Evolutionary conservation across 2,113 vertebrate genomes (phyloP).

Genomic region (Atherinomorus stipes): DNA sequence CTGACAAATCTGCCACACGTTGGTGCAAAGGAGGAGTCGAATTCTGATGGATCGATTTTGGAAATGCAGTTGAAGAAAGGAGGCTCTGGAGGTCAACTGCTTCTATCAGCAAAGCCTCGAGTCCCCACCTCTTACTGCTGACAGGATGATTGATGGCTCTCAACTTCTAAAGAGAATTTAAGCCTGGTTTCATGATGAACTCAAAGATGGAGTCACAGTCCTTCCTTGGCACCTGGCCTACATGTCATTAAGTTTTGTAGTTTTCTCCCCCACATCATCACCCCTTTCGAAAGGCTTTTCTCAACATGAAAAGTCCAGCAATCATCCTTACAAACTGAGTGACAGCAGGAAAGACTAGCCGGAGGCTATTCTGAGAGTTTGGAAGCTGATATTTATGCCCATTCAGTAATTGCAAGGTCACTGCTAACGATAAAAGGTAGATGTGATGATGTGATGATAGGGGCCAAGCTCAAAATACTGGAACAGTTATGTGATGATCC

Average conservation of each 20-base stretch:
- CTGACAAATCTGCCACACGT: slow-evolving; percentile 21
- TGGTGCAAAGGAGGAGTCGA: neutral
- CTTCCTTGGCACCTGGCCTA: neutral
- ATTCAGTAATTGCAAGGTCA: neutral
- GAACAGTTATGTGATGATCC: neutral
- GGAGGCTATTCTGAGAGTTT: slow-evolving; percentile 13
- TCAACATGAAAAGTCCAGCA: slow-evolving; percentile 6
- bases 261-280: neutral
- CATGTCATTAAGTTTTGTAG: neutral
- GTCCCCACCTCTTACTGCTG: neutral
- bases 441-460: too few species aligned
- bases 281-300: neutral
- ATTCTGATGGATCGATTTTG: neutral
- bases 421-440: too few species aligned
- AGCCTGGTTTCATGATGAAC: neutral
- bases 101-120: neutral
- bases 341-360: neutral
- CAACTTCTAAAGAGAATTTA: neutral
- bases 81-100: slow-evolving; percentile 9
- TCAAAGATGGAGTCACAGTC: slow-evolving; percentile 1
- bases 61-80: neutral
- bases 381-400: slow-evolving; percentile 2
- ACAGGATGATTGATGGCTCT: slow-evolving; percentile 17
- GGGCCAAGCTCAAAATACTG: slow-evolving; percentile 11
- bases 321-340: neutral